A percentile compares a stretch with the other conserved stretches of the same genome.
Evolutionary conservation across 2,797 vertebrate species (phyloP).

Genomic region (Sphenopsis melanotis): DNA sequence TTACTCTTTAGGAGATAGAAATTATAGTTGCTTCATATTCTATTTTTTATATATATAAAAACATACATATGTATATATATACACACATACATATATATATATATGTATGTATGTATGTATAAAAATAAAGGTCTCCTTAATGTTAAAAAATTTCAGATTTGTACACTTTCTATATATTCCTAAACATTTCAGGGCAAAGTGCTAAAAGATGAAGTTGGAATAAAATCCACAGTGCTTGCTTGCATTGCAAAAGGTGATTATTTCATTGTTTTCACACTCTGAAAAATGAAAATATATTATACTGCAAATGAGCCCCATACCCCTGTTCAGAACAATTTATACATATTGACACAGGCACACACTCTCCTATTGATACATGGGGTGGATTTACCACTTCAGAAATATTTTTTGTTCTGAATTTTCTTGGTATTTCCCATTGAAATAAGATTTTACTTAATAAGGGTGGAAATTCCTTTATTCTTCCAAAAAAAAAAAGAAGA

Average conservation of each 20-base stretch:
- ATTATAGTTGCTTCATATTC: not conserved
- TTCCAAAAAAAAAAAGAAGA: not conserved
- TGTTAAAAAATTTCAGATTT: not conserved
- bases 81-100: too few relatives aligned
- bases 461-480: not conserved
- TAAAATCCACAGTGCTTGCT: not conserved
- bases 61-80: too few relatives aligned
- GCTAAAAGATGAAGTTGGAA: not conserved
- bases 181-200: not conserved
- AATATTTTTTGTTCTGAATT: not conserved
- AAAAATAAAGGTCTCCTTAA: not conserved
- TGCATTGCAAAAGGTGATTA: not conserved
- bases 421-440: not conserved
- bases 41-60: too few relatives aligned
- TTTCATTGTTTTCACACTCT: constrained; percentile 16
- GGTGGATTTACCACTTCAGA: not conserved
- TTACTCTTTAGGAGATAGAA: not conserved
- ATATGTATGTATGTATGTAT: not conserved
- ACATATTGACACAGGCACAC: not conserved
- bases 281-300: not conserved
- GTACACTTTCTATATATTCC: not conserved
- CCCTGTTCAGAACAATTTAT: not conserved
- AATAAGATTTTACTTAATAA: not conserved
- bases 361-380: not conserved
- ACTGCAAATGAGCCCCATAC: not conserved